Base-by-base conservation (phyloP, 2,113 vertebrate species). In the Nerophis lumbriciformis region DNA sequence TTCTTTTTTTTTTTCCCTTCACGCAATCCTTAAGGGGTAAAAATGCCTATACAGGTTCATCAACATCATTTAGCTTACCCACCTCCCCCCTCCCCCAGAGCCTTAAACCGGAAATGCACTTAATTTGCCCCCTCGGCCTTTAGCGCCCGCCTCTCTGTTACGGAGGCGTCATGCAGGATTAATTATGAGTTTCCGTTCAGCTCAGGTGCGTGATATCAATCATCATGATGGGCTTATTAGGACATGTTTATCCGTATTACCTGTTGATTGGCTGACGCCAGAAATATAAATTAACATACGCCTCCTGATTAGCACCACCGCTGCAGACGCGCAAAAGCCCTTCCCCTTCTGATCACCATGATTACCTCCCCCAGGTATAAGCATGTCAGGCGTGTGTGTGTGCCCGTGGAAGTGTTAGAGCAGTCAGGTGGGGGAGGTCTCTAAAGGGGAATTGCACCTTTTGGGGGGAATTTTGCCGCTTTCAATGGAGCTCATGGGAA, bases 361-460 rank as follows among this genome's bases (percentile, higher is more conserved):
- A 87, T 90, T 82, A 85, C 86, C 76, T 89, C 86, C 84, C 84
- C 68, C 81, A 86, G 85, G 86, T 86, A 81, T 58, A 0, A 6
- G 57, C 68, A 69, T 75, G 76, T 68, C 69, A 12, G 10, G 42
- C 10, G 4, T 45, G 12, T 44, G 12, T 44, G 42, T 45, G 42
- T 45, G 42, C 3, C 28, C 10, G 4, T 45, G 12, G 10, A 28
- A 28, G 42, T 45, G 42, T 4, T 11, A 12, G 10, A 45, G 42
- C 10, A 12, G 10, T 45, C 42, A 42, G 42, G 42, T 12, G 42
- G 10, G 42, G 42, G 42, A 3, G 42, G 42, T 8, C 0, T 10
- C 3, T 8, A 9, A 4, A 4, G 42, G 42, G 9, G 42, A 45
- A 45, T 45, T 45, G 42, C 42, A 45, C 42, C 1, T 45, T 45